These are phyloP conservation scores for Julus scanicus DNA, from an alignment of 2,888 invertebrate species.

Conservation along the genomic window DNA sequence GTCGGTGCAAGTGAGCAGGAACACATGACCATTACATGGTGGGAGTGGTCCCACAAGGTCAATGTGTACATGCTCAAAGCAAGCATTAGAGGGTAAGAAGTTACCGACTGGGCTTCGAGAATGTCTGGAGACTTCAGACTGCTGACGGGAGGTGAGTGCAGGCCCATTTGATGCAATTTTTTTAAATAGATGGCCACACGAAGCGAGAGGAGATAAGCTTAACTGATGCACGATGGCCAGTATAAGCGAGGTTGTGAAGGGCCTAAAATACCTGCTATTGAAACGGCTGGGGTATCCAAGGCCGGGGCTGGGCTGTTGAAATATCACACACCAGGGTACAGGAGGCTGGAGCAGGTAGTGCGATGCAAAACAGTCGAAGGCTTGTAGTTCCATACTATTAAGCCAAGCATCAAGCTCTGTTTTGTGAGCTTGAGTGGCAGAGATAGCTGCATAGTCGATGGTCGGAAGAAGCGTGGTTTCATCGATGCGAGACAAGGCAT, in stretches of 20 bases:
- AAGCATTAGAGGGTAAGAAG: background rate
- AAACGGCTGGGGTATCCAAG: background rate
- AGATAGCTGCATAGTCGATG: too few relatives aligned
- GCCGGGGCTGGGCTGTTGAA: background rate
- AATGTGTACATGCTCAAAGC: slow-evolving; percentile 53
- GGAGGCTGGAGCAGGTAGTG: background rate
- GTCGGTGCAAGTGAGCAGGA: slow-evolving; percentile 51
- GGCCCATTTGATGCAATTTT: background rate
- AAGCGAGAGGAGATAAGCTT: background rate
- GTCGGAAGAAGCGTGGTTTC: background rate
- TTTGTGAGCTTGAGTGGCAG: background rate
- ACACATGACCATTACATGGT: background rate
- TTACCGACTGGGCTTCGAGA: background rate
- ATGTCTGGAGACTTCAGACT: background rate
- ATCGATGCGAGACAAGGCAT: background rate
- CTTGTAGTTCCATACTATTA: too few relatives aligned
- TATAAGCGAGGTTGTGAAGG: background rate
- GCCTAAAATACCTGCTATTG: background rate
- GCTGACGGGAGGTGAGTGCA: background rate
- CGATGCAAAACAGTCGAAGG: too few relatives aligned
- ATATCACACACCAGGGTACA: background rate
- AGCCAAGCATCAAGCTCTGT: background rate
- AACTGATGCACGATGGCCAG: background rate
- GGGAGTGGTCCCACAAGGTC: slow-evolving; percentile 54
- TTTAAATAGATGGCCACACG: background rate